These are phyloP conservation scores for Aegypius monachus DNA, from an alignment of 2,113 vertebrate genomes.

Conservation along the genomic window DNA sequence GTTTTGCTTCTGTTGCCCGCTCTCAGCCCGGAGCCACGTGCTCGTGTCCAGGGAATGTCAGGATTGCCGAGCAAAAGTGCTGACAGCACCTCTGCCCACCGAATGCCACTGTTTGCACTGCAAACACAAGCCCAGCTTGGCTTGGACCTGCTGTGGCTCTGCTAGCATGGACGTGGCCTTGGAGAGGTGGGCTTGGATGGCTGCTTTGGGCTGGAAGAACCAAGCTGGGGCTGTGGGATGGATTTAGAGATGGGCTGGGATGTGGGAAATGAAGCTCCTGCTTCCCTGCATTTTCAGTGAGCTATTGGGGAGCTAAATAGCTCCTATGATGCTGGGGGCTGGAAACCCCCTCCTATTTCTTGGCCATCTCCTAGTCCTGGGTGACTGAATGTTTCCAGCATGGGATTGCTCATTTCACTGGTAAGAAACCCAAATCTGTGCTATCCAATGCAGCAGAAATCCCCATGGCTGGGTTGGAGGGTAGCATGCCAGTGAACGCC, in stretches of 20 bases:
- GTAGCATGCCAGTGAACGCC: too few species aligned
- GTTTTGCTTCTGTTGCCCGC: not conserved
- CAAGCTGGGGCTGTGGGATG: not conserved
- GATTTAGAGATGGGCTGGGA: not conserved
- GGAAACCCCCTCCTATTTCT: not conserved
- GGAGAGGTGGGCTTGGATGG: not conserved
- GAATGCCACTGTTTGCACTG: not conserved
- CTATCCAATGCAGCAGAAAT: fast-evolving
- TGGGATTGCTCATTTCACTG: not conserved
- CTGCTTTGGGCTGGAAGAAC: not conserved
- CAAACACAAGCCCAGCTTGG: not conserved
- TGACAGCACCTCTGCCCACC: not conserved
- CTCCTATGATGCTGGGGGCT: not conserved
- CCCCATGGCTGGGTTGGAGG: fast-evolving
- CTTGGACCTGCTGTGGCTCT: not conserved
- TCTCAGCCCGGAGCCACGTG: fast-evolving
- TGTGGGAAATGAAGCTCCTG: not conserved
- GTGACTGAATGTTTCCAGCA: fast-evolving
- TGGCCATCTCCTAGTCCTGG: fast-evolving
- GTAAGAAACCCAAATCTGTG: too few species aligned
- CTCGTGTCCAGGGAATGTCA: fast-evolving
- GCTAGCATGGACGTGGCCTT: fast-evolving
- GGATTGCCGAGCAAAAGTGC: not conserved
- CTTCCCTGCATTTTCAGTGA: not conserved
- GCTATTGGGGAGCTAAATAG: not conserved